These are phyloP conservation scores for Drosophila triauraria DNA, from an alignment of 1,140 invertebrate genomes.

Conservation along the genomic window DNA sequence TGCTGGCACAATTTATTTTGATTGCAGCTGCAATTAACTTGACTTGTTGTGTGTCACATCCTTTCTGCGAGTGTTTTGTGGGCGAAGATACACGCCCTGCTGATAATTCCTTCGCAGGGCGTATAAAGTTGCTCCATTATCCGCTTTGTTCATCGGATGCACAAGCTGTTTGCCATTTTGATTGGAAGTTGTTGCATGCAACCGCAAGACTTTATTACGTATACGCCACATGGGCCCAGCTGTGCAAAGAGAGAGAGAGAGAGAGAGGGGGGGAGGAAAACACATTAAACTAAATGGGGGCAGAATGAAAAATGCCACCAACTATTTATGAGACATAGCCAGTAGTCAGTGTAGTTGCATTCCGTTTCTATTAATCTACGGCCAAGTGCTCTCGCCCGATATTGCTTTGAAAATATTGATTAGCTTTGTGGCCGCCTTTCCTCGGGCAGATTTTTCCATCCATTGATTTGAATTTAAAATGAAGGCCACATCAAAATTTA, in stretches of 20 bases:
- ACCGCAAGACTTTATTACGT: constrained; percentile 32
- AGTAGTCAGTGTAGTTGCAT: background rate
- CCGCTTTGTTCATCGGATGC: constrained; percentile 18
- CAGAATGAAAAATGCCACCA: constrained; percentile 6
- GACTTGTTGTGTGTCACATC: constrained; percentile 27
- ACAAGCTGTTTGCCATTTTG: constrained; percentile 36
- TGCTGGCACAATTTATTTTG: constrained; percentile 30
- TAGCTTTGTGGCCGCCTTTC: constrained; percentile 10
- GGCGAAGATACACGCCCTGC: constrained; percentile 9
- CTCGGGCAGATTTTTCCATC: constrained; percentile 19
- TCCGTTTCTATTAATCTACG: background rate
- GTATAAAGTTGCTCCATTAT: constrained; percentile 25
- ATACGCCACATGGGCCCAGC: constrained; percentile 37
- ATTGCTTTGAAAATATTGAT: constrained; percentile 44
- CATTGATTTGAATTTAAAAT: constrained; percentile 79
- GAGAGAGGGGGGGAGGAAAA: background rate
- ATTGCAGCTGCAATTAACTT: constrained; percentile 49
- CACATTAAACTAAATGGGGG: constrained; percentile 12
- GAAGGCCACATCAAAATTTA: constrained; percentile 64
- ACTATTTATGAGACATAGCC: constrained; percentile 30
- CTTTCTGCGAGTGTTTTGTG: constrained; percentile 13
- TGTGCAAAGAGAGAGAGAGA: constrained; percentile 10
- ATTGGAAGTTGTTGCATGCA: constrained; percentile 38
- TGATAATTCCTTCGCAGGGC: constrained; percentile 12
- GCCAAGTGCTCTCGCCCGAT: background rate